These are phyloP conservation scores for Danio choprae DNA, from an alignment of 2,797 vertebrate genomes.

Conservation along the genomic window DNA sequence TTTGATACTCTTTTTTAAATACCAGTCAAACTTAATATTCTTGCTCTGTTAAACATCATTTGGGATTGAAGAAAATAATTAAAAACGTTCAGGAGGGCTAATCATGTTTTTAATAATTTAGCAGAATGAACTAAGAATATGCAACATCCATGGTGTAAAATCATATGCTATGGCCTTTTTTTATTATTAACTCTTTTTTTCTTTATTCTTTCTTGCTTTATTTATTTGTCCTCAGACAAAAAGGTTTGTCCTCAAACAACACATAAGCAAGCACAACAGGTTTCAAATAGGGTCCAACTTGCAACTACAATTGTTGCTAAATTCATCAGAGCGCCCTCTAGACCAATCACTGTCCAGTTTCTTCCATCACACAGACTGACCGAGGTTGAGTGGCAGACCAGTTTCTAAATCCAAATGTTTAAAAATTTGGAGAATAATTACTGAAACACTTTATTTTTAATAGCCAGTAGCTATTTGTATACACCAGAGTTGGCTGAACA, in stretches of 20 bases:
- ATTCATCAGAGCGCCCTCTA: not conserved
- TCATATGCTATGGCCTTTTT: not conserved
- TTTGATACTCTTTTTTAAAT: too few species aligned
- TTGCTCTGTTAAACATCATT: too few species aligned
- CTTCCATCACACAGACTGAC: not conserved
- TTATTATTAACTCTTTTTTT: not conserved
- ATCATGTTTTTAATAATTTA: too few species aligned
- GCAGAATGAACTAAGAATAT: not conserved
- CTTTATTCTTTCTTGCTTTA: not conserved
- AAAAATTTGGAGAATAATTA: not conserved
- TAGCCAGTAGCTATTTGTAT: not conserved
- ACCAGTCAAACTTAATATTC: too few species aligned
- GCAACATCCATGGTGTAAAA: not conserved
- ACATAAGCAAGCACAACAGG: not conserved
- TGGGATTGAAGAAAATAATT: too few species aligned
- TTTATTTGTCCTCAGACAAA: not conserved
- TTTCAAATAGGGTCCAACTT: not conserved
- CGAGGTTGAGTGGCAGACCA: not conserved
- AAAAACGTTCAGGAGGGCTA: too few species aligned
- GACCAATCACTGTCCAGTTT: not conserved
- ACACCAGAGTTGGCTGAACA: not conserved
- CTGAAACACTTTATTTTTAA: too few species aligned
- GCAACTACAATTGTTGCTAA: not conserved
- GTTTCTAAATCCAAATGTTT: not conserved
- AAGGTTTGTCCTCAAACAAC: not conserved